Evolutionary conservation across 2,888 invertebrate species (phyloP).

Genomic region (Antheraea assamensis): DNA sequence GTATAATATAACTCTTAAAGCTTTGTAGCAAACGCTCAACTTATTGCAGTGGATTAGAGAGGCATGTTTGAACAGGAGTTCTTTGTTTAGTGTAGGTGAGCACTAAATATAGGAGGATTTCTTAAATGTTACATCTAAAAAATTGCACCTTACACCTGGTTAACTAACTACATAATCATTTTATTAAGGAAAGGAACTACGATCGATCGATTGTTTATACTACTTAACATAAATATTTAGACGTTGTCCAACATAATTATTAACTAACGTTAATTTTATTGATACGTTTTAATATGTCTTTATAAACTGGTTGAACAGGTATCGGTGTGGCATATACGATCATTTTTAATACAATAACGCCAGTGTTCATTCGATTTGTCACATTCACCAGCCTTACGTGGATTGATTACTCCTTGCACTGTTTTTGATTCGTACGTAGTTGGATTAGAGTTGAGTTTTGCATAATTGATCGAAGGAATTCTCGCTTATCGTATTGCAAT

Average conservation of each 20-base stretch:
- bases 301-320: not conserved
- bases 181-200: not conserved
- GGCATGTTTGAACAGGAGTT: too few species aligned
- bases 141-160: too few species aligned
- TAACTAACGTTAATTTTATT: not conserved
- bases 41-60: too few species aligned
- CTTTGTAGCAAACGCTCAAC: too few species aligned
- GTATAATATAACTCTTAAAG: too few species aligned
- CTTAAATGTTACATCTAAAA: too few species aligned
- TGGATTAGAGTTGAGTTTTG: slow-evolving; percentile 37
- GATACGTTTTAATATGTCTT: not conserved
- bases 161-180: not conserved
- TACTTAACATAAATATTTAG: not conserved
- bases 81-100: too few species aligned
- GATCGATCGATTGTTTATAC: not conserved
- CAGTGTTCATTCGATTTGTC: slow-evolving; percentile 58
- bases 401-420: not conserved
- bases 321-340: not conserved
- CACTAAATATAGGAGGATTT: too few species aligned
- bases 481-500: slow-evolving; percentile 45
- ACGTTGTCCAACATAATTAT: not conserved
- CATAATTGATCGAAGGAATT: not conserved
- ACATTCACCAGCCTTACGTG: slow-evolving; percentile 43
- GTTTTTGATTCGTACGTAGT: not conserved
- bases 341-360: slow-evolving; percentile 24